Evolutionary conservation across 2,888 invertebrate species (phyloP), one percentile per base, ranked within the genome.

Genomic region (Sphaeridia pumilis): DNA sequence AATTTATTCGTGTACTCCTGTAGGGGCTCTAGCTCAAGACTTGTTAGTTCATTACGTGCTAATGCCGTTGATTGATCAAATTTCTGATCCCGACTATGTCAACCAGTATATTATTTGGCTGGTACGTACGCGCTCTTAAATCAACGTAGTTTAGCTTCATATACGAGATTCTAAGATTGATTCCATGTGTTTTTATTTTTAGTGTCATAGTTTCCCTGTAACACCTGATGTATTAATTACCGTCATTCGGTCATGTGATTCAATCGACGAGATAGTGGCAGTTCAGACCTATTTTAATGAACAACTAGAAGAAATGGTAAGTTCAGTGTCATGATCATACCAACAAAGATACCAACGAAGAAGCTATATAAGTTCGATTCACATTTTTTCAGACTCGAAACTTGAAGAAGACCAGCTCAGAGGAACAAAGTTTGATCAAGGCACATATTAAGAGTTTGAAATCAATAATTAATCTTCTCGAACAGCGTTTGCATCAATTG

Each of bases 51-150:
- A 84, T 67, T 80, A 83, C 48, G 73, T 82, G 42, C 76, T 88
- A 51, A 72, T 78, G 49, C 86, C 87, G 0, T 71, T 83, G 34
- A 73, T 88, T 45, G 77, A 80, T 67, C 72, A 84, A 61, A 70
- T 87, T 56, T 83, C 87, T 41, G 88, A 90, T 73, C 90, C 93
- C 47, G 89, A 92, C 75, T 89, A 85, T 69, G 83, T 93, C 63
- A 93, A 93, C 73, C 84, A 88, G 72, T 79, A 82, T 58, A 83
- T 90, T 67, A 79, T 89, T 67, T 87, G 85, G 83, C 78, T 85
- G 77, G 89, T 89, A 70, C 78, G 82, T 75, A 55, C 17, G 12
- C 14, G 26, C 17, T 10, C 17, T 7, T n/a, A n/a, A 21, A 44
- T n/a, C n/a, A n/a, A n/a, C n/a, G n/a, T n/a, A n/a, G n/a, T n/a